phyloP scores from a whole-genome alignment of 2,797 vertebrate species.

The Spinus pinus region DNA sequence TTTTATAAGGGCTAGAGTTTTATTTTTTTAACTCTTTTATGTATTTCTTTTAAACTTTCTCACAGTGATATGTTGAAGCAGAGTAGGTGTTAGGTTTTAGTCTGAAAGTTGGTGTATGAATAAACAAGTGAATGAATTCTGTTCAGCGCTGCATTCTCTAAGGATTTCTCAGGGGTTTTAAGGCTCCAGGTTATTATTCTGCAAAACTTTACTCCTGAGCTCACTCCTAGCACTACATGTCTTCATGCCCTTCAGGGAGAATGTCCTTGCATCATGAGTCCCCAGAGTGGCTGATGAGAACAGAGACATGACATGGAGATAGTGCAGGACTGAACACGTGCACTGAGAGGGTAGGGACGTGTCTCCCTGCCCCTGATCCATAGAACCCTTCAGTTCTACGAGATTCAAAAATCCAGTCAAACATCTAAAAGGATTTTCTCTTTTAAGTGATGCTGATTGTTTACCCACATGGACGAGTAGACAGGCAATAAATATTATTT shows the following conservation, averaged over 20 bases:
- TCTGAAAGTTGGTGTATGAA: background rate
- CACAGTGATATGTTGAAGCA: background rate
- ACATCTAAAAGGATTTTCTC: background rate
- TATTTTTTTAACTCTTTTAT: background rate
- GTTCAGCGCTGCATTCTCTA: background rate
- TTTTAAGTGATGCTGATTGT: background rate
- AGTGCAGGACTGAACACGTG: background rate
- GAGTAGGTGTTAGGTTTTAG: background rate
- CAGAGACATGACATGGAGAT: fast-evolving
- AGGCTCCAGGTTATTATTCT: background rate
- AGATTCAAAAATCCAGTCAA: background rate
- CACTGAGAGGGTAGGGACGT: background rate
- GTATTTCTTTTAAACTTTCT: background rate
- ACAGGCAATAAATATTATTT: background rate
- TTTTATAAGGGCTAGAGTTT: background rate
- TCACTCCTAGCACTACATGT: background rate
- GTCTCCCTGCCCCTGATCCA: background rate
- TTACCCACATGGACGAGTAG: background rate
- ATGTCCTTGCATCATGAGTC: background rate
- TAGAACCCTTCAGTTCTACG: background rate
- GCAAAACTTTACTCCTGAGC: background rate
- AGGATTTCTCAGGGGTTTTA: background rate
- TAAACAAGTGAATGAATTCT: background rate
- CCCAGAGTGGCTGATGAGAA: background rate
- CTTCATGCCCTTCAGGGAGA: background rate